Base-by-base conservation (phyloP, 1,140 invertebrate species). In the Zaprionus africanus region DNA sequence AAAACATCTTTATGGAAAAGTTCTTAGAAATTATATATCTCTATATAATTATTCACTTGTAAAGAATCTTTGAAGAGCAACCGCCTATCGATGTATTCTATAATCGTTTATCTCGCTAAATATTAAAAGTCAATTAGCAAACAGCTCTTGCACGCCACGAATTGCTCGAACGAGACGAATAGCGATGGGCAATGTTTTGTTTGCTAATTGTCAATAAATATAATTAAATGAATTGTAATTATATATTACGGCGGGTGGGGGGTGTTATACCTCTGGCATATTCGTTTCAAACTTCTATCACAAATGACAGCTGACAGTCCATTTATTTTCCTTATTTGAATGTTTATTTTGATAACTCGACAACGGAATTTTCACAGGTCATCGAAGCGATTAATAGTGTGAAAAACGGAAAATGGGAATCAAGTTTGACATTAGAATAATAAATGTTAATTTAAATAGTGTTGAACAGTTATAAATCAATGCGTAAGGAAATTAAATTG, bases 41-140 rank as follows among this genome's bases (percentile, higher is more conserved):
- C 24, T 17, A 31, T 17, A 28, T 28, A 31, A 19, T 51, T 12
- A 24, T 19, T 22, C 6, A 43, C 12, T 17, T 6, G 4, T 7
- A 24, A 7, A 24, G 4, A 11, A 11, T 5, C 17, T 22, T 51
- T 51, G 19, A 51, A 51, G 46, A 51, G 46, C 19, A 56, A 56
- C 24, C 53, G 24, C 53, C 26, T 15, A 26, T 28, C 53, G 13
- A 26, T n/a, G 22, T 56, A n/a, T 9, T 56, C 53, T 1, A 51
- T 56, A 56, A 28, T 17, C n/a, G 22, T 56, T 28, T 56, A 28
- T 26, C 26, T 56, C 26, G n/a, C 5, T n/a, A 9, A 28, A 34
- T 41, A 81, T 81, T 77, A 54, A 81, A 76, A 68, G 34, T 76
- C 76, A 71, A 82, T 82, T 82, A 79, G 76, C 81, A 82, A 79